Percentiles rank a stretch among this genome's conserved stretches.
Evolutionary conservation across 2,797 vertebrate genomes (phyloP).

Genomic region (Florisuga fusca): DNA sequence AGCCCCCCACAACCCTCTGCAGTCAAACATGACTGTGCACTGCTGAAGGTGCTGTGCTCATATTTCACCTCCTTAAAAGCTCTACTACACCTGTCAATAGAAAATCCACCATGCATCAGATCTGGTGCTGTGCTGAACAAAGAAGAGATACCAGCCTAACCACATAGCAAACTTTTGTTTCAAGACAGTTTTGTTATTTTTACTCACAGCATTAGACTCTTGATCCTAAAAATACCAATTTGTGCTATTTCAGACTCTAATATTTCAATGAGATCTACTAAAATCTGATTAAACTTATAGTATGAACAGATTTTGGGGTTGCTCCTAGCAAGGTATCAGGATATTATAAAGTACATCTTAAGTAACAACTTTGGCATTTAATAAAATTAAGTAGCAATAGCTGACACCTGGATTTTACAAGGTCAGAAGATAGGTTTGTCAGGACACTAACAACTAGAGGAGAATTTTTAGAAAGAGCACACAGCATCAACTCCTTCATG

Average conservation of each 20-base stretch:
- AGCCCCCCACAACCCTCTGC: neutral
- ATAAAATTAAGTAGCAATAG: neutral
- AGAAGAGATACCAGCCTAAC: neutral
- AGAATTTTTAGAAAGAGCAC: neutral
- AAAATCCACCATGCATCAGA: fast-evolving
- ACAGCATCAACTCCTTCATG: neutral
- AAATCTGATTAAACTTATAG: neutral
- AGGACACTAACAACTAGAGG: neutral
- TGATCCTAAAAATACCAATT: neutral
- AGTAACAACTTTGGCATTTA: neutral
- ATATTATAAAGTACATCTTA: neutral
- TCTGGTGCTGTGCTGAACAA: neutral
- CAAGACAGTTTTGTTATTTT: neutral
- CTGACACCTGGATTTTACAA: neutral
- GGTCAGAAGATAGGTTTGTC: neutral
- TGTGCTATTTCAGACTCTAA: neutral
- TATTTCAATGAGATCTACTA: neutral
- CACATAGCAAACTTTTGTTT: neutral
- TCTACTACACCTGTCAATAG: fast-evolving
- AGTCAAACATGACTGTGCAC: neutral
- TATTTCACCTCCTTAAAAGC: neutral
- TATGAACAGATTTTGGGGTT: neutral
- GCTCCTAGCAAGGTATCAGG: neutral
- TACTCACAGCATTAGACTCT: neutral
- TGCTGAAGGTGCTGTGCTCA: neutral